These are phyloP conservation scores for Tryphoninae sp. DNA, from an alignment of 2,888 invertebrate species.

Conservation along the genomic window DNA sequence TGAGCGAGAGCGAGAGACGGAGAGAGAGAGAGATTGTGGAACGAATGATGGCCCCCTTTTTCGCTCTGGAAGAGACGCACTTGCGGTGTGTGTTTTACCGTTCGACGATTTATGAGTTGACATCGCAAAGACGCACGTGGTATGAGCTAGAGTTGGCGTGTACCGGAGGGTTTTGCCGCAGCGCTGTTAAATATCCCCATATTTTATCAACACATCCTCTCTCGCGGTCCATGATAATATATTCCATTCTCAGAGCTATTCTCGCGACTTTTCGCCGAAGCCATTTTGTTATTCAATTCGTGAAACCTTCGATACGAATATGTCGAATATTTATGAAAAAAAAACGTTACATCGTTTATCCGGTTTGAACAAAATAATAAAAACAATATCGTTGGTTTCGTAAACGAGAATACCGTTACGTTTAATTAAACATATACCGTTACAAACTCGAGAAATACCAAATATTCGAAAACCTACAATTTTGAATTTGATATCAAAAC, in stretches of 20 bases:
- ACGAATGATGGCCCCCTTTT: constrained; percentile 41
- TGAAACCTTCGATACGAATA: background rate
- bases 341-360: background rate
- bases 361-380: no score
- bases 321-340: background rate
- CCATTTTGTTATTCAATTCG: background rate
- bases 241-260: background rate
- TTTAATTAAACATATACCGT: no score
- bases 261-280: background rate
- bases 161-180: background rate
- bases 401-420: no score
- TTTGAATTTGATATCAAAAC: no score
- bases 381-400: no score
- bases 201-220: constrained; percentile 10
- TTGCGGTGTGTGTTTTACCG: constrained; percentile 23
- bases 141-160: background rate
- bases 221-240: background rate
- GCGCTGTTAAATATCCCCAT: constrained; percentile 3
- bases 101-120: constrained; percentile 53
- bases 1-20: background rate
- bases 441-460: no score
- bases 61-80: constrained; percentile 6
- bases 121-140: constrained; percentile 4
- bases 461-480: no score
- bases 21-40: constrained; percentile 37